A percentile compares a stretch with the other conserved stretches of the same genome.
Conservation (phyloP, 2,113 vertebrate genomes). For the Tenrec ecaudatus region DNA sequence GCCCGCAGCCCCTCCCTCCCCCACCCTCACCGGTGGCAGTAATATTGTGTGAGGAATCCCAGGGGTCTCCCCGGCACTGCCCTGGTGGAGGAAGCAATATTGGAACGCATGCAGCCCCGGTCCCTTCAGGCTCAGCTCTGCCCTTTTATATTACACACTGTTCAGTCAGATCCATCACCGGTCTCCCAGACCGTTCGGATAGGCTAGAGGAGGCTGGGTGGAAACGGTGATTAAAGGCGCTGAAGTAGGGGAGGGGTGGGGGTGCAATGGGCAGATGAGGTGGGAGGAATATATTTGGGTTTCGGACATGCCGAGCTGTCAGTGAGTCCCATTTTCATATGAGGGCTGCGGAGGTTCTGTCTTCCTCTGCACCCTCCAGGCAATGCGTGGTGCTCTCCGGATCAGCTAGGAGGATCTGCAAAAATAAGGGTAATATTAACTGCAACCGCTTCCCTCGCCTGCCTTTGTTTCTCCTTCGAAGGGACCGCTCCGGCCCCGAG, state of each 20-base stretch:
- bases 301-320: slow-evolving; percentile 32
- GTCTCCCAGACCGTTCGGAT: slow-evolving; percentile 62
- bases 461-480: neutral
- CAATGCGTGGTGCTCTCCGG: neutral
- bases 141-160: slow-evolving; percentile 81
- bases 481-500: neutral
- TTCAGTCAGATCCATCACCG: slow-evolving; percentile 75
- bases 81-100: slow-evolving; percentile 83
- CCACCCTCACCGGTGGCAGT: slow-evolving; percentile 60
- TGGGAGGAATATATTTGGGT: neutral
- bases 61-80: slow-evolving; percentile 60
- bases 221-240: slow-evolving; percentile 64
- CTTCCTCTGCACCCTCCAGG: neutral
- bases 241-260: neutral
- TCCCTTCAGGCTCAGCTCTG: slow-evolving; percentile 74
- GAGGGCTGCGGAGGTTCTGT: neutral
- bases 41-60: slow-evolving; percentile 84
- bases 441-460: neutral
- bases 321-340: neutral
- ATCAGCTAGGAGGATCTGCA: neutral
- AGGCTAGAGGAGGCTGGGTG: slow-evolving; percentile 58
- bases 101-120: slow-evolving; percentile 54
- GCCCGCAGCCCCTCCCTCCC: slow-evolving; percentile 14
- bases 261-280: neutral
- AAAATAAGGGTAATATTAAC: neutral